Percentiles rank a stretch among this genome's conserved stretches.
These are phyloP conservation scores for Scolopax mira DNA, from an alignment of 2,113 vertebrate genomes.

Conservation along the genomic window DNA sequence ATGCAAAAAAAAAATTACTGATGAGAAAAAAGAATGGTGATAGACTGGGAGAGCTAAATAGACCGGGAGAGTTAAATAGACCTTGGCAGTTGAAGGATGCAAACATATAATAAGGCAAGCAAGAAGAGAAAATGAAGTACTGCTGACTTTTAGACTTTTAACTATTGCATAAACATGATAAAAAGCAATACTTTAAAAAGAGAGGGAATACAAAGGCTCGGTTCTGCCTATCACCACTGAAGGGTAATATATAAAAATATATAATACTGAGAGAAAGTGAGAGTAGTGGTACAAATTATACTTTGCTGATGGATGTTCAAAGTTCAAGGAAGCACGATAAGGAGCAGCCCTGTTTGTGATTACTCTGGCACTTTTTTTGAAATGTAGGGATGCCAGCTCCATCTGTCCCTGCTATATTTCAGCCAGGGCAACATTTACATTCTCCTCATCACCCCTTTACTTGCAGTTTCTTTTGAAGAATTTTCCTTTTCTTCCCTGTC, in stretches of 20 bases:
- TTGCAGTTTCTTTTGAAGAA: neutral
- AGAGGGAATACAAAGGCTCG: neutral
- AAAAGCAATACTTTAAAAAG: neutral
- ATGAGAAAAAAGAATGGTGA: neutral
- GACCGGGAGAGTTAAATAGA: neutral
- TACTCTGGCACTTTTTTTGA: neutral
- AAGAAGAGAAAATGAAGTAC: neutral
- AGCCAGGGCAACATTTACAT: neutral
- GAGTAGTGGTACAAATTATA: neutral
- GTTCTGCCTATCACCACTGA: neutral
- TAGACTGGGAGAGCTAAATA: neutral
- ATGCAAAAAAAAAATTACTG: neutral
- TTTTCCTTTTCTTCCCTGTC: neutral
- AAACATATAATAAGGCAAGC: neutral
- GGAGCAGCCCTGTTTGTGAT: accelerated
- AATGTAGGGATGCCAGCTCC: neutral
- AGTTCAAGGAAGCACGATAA: neutral
- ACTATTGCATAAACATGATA: neutral
- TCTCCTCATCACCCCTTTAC: neutral
- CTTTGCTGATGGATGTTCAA: neutral
- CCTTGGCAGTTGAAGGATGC: neutral
- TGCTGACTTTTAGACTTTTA: neutral
- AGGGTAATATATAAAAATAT: neutral
- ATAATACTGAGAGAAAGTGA: neutral
- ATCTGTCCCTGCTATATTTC: neutral